phyloP scores from a whole-genome alignment of 2,888 invertebrate species.

The Eledona agricola region DNA sequence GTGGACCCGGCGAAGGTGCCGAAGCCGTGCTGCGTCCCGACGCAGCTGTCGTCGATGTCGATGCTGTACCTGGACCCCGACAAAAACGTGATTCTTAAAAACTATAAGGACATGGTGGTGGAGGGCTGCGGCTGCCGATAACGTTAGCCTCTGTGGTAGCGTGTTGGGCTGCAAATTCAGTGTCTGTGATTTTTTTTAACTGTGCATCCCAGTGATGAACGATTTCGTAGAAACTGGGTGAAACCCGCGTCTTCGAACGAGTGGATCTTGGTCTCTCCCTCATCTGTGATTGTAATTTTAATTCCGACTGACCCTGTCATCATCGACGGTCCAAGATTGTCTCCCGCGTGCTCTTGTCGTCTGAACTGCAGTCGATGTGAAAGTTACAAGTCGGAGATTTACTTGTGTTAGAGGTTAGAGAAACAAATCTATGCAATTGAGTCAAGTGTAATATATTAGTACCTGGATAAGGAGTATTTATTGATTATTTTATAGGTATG shows the following conservation, averaged over 20 bases:
- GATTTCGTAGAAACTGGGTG: constrained; percentile 27
- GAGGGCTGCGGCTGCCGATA: constrained; percentile 97
- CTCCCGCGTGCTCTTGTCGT: constrained; percentile 29
- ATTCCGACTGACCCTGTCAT: constrained; percentile 42
- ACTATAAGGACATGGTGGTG: constrained; percentile 99
- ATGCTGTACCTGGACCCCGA: constrained; percentile 97
- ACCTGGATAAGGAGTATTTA: constrained; percentile 63
- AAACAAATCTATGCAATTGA: constrained; percentile 44
- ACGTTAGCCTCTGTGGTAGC: constrained; percentile 45
- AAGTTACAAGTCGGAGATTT: constrained; percentile 37
- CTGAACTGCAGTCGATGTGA: constrained; percentile 38
- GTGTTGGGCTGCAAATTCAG: constrained; percentile 11
- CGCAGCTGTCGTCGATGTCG: constrained; percentile 90
- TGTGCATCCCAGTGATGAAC: constrained; percentile 44
- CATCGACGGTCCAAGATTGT: too few species aligned
- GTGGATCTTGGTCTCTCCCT: constrained; percentile 39
- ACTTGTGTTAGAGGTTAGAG: constrained; percentile 25
- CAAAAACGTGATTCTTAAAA: constrained; percentile 95
- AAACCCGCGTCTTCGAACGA: constrained; percentile 16
- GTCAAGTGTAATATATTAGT: constrained; percentile 62
- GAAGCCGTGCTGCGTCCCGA: constrained; percentile 97
- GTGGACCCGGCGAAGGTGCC: constrained; percentile 90
- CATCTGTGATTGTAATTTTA: constrained; percentile 58
- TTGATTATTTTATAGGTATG: constrained; percentile 54
- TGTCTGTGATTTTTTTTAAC: constrained; percentile 34